Evolutionary conservation across 2,888 invertebrate species (phyloP).

Genomic region (Lepeophtheirus nordmannii): DNA sequence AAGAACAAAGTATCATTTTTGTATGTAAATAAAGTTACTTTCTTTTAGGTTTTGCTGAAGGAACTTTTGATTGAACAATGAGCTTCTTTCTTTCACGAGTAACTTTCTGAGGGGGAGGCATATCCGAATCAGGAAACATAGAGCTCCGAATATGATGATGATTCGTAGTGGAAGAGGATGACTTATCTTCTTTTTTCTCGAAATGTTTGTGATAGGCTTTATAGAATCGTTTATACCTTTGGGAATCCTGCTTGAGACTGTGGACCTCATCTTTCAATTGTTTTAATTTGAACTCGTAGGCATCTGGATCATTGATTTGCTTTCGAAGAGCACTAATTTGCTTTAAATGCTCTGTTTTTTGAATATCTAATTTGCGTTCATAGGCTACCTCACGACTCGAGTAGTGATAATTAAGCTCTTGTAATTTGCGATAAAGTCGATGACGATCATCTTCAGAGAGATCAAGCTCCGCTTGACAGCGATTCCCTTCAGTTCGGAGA

Average conservation of each 20-base stretch:
- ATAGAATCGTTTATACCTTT: neutral
- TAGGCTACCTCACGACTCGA: neutral
- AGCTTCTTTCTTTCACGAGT: neutral
- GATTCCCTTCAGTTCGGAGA: neutral
- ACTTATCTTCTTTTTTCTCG: neutral
- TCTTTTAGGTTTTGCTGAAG: neutral
- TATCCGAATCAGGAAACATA: neutral
- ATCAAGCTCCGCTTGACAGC: neutral
- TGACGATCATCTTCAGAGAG: neutral
- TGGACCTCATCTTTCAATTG: neutral
- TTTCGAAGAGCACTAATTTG: neutral
- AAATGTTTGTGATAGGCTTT: neutral
- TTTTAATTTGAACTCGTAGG: neutral
- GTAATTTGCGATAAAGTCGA: constrained; percentile 2
- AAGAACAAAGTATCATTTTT: too few species aligned
- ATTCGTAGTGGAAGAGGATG: neutral
- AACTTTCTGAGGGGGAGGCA: neutral
- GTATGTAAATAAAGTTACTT: neutral
- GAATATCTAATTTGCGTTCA: neutral
- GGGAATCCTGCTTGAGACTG: neutral
- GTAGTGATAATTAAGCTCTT: neutral
- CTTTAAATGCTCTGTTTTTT: constrained; percentile 1
- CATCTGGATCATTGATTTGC: neutral
- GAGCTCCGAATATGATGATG: neutral
- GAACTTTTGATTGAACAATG: neutral